These are phyloP conservation scores for Rhinichthys klamathensis DNA, from an alignment of 2,113 vertebrate species.

Conservation along the genomic window DNA sequence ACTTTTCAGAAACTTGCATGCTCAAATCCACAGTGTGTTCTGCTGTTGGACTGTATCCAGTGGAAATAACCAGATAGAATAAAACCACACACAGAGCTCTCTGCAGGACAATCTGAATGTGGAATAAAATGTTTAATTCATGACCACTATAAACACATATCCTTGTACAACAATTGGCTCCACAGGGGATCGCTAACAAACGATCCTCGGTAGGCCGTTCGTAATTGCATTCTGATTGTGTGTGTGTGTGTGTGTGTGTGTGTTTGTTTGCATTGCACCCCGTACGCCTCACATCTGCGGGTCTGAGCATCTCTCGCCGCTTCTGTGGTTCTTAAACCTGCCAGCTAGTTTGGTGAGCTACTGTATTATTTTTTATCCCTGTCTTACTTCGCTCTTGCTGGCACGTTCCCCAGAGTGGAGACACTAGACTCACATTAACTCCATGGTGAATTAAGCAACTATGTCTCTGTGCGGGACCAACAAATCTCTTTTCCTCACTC, in stretches of 20 bases:
- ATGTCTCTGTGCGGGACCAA: not conserved
- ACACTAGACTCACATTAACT: conserved; percentile 29
- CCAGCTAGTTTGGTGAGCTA: conserved; percentile 36
- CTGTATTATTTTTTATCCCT: conserved; percentile 33
- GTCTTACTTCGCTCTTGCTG: not conserved
- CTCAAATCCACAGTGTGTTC: not conserved
- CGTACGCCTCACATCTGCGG: not conserved
- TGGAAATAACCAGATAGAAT: conserved; percentile 32
- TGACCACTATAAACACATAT: conserved; percentile 32
- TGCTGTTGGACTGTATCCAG: conserved; percentile 19
- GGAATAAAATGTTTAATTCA: conserved; percentile 26
- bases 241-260: not conserved
- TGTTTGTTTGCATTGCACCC: not conserved
- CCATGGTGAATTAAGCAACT: conserved; percentile 4
- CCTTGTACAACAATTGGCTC: not conserved
- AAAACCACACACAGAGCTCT: not conserved
- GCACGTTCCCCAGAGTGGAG: not conserved
- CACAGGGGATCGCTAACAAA: conserved; percentile 16
- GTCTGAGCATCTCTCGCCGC: not conserved
- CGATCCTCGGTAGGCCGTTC: not conserved
- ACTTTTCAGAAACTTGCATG: not conserved
- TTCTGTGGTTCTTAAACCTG: conserved; percentile 25
- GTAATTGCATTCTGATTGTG: not conserved
- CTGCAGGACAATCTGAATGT: conserved; percentile 4
- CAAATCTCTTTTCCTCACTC: conserved; percentile 27